Base-by-base conservation (phyloP, 2,113 vertebrate species). In the Indri indri region DNA sequence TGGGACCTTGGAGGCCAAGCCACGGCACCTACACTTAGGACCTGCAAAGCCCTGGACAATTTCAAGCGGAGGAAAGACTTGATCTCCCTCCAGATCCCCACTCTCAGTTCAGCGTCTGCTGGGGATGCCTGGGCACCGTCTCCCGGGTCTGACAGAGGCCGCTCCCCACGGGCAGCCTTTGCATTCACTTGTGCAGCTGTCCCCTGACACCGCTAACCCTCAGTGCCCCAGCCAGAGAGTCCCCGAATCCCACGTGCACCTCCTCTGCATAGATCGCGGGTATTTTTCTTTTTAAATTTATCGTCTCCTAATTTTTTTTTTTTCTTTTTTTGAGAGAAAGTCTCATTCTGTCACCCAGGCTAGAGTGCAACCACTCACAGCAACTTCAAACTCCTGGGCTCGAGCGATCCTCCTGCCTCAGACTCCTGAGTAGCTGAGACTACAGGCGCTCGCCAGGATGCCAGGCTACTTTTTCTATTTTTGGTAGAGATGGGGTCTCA, bases 271-370 rank as follows among this genome's bases (percentile, higher is more conserved):
- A 92, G 74, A 30, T 37, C 20, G 57, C 22, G 47, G n/a, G 34
- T 22, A 22, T 27, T 91, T 89, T 91, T 79, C 81, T 74, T 94
- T 91, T 73, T 42, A 50, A 70, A 77, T 57, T 47, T 59, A 82
- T 94, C 45, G 90, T 88, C 32, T 66, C 37, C 74, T 83, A 57
- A 54, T 71, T 76, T 59, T 59, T 22, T 61, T 61, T 23, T 61
- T 25, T 10, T 61, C 25, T 61, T 25, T 23, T 61, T 61, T 27
- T 61, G 59, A 61, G 59, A 61, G 3, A 61, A 18, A 18, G 59
- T 23, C 59, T 61, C 25, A 63, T 27, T 63, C 27, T 63, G 61
- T 63, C 61, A 63, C 27, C 61, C 27, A 63, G 61, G 61, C 61
- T 30, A 11, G 59, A 27, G 25, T 61, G 25, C 59, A 54, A 54